Conservation (phyloP, 2,113 vertebrate genomes). For the Balaeniceps rex region DNA sequence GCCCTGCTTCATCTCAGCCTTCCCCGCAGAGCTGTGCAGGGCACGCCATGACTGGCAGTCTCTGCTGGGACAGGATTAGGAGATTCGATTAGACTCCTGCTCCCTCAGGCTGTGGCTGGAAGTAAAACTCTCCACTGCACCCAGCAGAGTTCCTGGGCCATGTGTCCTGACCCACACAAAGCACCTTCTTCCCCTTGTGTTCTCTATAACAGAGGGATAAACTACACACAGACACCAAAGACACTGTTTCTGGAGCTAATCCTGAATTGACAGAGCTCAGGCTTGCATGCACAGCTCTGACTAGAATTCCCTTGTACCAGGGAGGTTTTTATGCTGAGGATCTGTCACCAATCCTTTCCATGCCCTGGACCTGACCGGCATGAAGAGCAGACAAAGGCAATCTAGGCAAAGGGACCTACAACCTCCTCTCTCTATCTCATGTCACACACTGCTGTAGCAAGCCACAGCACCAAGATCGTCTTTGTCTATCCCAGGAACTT, state of each 20-base stretch:
- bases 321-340: neutral
- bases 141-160: neutral
- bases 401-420: too few species aligned
- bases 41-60: neutral
- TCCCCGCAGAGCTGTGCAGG: neutral
- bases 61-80: neutral
- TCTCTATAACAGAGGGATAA: neutral
- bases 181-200: neutral
- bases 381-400: neutral
- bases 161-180: neutral
- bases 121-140: neutral
- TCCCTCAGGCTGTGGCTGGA: neutral
- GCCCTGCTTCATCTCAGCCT: neutral
- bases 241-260: neutral
- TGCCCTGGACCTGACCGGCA: accelerated
- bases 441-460: neutral
- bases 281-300: neutral
- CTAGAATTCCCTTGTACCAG: neutral
- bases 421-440: neutral
- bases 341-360: neutral
- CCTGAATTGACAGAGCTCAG: neutral
- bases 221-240: accelerated
- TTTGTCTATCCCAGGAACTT: neutral
- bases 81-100: neutral
- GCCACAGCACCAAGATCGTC: neutral